Evolutionary conservation across 2,113 vertebrate genomes (phyloP), one percentile per base, ranked within the genome.

Genomic region (Phoenicopterus ruber): DNA sequence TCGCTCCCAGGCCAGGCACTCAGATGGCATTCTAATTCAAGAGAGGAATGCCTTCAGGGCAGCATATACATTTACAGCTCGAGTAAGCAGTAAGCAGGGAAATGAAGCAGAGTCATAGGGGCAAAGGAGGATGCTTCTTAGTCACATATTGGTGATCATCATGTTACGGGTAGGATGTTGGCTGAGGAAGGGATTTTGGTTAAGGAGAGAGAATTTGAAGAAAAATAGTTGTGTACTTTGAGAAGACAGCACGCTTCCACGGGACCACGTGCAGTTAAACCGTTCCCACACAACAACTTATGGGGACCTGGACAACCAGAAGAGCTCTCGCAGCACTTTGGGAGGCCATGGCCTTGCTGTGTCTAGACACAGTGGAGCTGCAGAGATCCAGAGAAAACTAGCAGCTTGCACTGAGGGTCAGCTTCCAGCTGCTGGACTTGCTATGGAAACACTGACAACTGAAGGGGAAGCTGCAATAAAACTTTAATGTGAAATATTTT

Each of bases 381-480:
- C 2, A 4, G 50, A 80, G 82, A 86, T 36, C 8, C 49, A 91
- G 46, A 78, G 72, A 74, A 73, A 94, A 87, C 38, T 0, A 93
- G 70, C 73, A 93, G 86, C 78, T 63, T 69, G 44, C 57, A 65
- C 49, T 11, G 40, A 82, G 26, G 24, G 93, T 55, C 36, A 38
- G 91, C 69, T 91, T 82, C 91, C 70, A 97, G 79, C 38, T 32
- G 46, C 66, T 88, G 86, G 86, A 74, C 91, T 90, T 82, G 58
- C 86, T 85, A 91, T 57, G 66, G 90, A 65, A 94, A 94, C 94
- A 87, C 54, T 69, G 87, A 90, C 57, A 94, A 94, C 19, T 77
- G 76, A 89, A 95, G 52, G 65, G 28, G 63, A 91, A 95, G 88
- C 71, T 13, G 63, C 83, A 91, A 49, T 85, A 74, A 82, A 91